Conservation (phyloP, 1,140 invertebrate species). For the Scaptodrosophila lebanonensis region DNA sequence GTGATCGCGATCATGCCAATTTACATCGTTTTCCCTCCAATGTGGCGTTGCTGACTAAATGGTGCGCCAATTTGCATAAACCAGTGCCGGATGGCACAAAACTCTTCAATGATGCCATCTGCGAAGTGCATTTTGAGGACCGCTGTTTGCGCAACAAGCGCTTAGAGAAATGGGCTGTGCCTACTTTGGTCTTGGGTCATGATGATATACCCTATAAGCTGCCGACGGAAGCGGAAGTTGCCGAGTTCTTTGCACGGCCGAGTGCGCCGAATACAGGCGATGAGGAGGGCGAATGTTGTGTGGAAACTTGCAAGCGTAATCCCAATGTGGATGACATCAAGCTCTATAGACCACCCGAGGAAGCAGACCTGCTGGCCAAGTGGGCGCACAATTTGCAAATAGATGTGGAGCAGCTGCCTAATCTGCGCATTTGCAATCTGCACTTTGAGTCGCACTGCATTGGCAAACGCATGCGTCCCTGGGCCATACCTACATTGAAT, state of each 20-base stretch:
- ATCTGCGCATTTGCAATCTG: constrained; percentile 60
- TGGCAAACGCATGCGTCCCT: constrained; percentile 63
- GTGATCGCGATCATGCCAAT: constrained; percentile 70
- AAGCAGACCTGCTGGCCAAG: constrained; percentile 52
- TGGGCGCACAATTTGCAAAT: constrained; percentile 68
- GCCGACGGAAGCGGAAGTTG: constrained; percentile 58
- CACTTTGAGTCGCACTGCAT: constrained; percentile 71
- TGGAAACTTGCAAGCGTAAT: constrained; percentile 65
- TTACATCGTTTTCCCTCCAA: constrained; percentile 70
- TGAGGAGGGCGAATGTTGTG: constrained; percentile 71
- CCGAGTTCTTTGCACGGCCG: constrained; percentile 57
- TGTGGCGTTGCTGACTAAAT: constrained; percentile 53
- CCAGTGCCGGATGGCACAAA: constrained; percentile 66
- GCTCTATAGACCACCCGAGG: constrained; percentile 64
- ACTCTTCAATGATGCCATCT: constrained; percentile 71
- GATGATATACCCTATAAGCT: constrained; percentile 52
- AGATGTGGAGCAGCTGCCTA: constrained; percentile 38
- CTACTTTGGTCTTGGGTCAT: constrained; percentile 59
- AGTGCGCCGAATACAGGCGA: constrained; percentile 64
- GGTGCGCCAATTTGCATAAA: constrained; percentile 64
- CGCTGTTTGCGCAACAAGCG: constrained; percentile 67
- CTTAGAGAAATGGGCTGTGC: constrained; percentile 69
- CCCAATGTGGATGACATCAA: constrained; percentile 69
- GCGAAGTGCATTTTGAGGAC: constrained; percentile 70
- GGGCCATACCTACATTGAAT: constrained; percentile 72